phyloP scores from a whole-genome alignment of 2,113 vertebrate genomes.

The Corythaeola cristata region DNA sequence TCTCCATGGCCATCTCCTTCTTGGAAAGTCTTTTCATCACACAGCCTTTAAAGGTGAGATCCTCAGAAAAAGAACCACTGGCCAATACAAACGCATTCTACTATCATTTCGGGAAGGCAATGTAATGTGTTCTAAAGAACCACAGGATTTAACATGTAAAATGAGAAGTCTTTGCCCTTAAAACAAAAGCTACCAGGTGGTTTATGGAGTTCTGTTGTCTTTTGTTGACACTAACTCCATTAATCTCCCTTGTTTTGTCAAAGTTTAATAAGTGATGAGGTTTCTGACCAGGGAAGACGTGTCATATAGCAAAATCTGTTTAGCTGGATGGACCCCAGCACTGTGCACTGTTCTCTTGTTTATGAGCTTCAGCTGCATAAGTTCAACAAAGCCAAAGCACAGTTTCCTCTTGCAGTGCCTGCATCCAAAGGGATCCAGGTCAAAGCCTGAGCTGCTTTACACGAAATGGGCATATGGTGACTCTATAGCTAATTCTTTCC shows the following conservation, averaged over 20 bases:
- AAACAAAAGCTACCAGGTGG: background rate
- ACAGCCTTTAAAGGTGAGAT: conserved; percentile 90
- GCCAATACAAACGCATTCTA: background rate
- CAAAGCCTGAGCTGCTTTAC: background rate
- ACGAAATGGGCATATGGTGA: background rate
- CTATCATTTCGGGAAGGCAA: background rate
- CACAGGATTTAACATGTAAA: background rate
- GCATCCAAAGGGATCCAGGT: background rate
- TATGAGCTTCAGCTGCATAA: background rate
- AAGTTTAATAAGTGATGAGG: background rate
- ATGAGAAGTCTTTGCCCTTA: background rate
- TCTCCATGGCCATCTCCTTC: conserved; percentile 91
- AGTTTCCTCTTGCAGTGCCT: background rate
- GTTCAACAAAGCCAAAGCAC: background rate
- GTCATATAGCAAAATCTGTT: background rate
- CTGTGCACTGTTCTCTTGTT: background rate
- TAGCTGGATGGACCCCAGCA: background rate
- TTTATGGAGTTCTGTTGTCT: background rate
- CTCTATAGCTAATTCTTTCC: background rate
- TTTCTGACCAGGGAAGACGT: background rate
- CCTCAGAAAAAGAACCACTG: background rate
- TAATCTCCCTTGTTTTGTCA: background rate
- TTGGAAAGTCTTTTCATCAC: conserved; percentile 94
- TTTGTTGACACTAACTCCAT: background rate
- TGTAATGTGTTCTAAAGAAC: background rate